Base-by-base conservation (phyloP, 2,113 vertebrate genomes). In the Uria aalge region DNA sequence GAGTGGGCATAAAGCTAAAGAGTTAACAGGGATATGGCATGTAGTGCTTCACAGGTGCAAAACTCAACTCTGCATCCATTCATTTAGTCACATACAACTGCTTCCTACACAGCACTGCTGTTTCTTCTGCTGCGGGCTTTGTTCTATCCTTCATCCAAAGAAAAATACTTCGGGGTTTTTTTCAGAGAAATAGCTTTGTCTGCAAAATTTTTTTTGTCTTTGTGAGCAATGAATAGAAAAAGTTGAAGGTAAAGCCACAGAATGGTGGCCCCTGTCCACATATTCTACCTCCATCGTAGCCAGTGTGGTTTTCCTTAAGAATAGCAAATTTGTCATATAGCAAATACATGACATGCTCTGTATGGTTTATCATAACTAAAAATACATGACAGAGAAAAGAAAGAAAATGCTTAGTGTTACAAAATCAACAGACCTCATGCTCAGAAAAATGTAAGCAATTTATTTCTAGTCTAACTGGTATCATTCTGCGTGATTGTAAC, bases 391-490 rank as follows among this genome's bases (percentile, higher is more conserved):
- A 91, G 63, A 69, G 53, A 63, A 93, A 93, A 90, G 88, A 90
- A 93, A 77, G 55, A 87, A 95, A 94, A 81, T 87, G 64, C 47
- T 87, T 92, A 78, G 43, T 80, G 62, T 86, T 94, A 92, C 48
- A 93, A 92, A 97, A 96, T 60, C 85, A 84, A 91, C 88, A 89
- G 68, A 75, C 38, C 8, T 75, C 84, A 69, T 75, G 69, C 43
- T 92, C 64, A 85, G 48, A 94, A 92, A 94, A 94, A 94, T 62
- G 43, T 23, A 91, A 91, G 69, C 27, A 87, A 94, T 91, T 94
- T 95, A 53, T 97, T 94, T 91, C 40, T 62, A 53, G 78, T 78
- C 30, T 95, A 93, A 92, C 64, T 89, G 47, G 68, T 45, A 81
- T 92, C 30, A 84, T 94, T 95, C 64, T 56, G 15, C 43, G 18